Evolutionary conservation across 53 echinoderm and acorn worm species (phyloP).

Genomic region (Pentamera pediparva): DNA sequence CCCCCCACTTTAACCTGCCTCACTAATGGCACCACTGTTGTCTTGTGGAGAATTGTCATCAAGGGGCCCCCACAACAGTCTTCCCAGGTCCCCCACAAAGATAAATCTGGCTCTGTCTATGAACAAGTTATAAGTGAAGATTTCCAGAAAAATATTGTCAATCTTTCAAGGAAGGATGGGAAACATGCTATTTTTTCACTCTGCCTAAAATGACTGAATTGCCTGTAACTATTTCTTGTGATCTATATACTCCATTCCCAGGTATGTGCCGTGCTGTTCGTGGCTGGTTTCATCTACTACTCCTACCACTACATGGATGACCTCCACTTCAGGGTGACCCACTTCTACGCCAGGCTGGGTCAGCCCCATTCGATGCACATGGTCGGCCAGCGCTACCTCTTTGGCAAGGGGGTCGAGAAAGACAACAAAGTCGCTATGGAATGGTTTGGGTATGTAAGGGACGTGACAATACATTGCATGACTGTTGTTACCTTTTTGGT

Average conservation of each 20-base stretch:
- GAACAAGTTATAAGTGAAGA: too few relatives aligned
- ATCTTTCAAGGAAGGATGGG: too few relatives aligned
- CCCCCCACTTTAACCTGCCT: too few relatives aligned
- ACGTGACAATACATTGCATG: too few relatives aligned
- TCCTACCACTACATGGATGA: slow-evolving; percentile 93
- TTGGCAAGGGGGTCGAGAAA: slow-evolving; percentile 71
- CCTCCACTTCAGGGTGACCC: slow-evolving; percentile 86
- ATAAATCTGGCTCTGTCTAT: too few relatives aligned
- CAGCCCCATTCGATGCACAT: slow-evolving; percentile 88
- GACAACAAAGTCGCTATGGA: slow-evolving; percentile 78
- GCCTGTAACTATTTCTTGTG: background rate
- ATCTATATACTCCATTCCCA: slow-evolving; percentile 12
- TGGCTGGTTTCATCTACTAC: slow-evolving; percentile 79
- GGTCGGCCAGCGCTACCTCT: slow-evolving; percentile 82
- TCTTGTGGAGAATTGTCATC: too few relatives aligned
- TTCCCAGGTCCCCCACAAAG: background rate
- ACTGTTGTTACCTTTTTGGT: too few relatives aligned
- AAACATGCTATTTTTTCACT: too few relatives aligned
- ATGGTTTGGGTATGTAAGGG: slow-evolving; percentile 93
- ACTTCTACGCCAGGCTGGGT: slow-evolving; percentile 80
- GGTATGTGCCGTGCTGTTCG: slow-evolving; percentile 55
- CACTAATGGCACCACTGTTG: too few relatives aligned
- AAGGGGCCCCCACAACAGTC: background rate
- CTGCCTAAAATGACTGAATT: too few relatives aligned
- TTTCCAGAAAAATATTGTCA: background rate